Conservation (phyloP, 2,797 vertebrate genomes). For the Naso thynnoides region DNA sequence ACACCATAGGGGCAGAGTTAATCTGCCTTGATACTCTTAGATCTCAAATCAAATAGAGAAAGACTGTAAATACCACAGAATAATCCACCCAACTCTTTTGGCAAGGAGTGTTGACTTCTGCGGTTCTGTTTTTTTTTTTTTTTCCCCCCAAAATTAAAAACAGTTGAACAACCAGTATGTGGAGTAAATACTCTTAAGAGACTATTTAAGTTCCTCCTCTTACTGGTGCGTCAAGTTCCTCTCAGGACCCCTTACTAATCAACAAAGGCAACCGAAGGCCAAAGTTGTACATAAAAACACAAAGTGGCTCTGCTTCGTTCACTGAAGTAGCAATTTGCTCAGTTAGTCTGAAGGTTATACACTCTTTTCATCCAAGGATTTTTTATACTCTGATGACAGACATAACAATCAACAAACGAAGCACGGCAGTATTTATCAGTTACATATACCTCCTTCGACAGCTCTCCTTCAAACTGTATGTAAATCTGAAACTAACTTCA, state of each 20-base stretch:
- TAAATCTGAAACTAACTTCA: neutral
- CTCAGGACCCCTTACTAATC: neutral
- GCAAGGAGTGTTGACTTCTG: slow-evolving; percentile 29
- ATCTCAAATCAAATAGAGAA: slow-evolving; percentile 78
- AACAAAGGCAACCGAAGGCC: neutral
- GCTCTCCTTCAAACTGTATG: neutral
- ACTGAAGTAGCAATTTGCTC: neutral
- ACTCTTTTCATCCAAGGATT: neutral
- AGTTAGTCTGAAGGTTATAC: neutral
- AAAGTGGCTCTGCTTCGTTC: neutral
- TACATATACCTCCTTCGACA: neutral
- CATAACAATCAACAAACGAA: neutral
- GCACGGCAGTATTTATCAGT: neutral
- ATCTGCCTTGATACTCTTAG: slow-evolving; percentile 75
- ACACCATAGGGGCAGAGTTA: slow-evolving; percentile 71
- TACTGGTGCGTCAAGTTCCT: neutral
- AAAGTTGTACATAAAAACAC: neutral
- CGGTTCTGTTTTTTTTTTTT: too few relatives aligned
- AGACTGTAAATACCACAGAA: slow-evolving; percentile 71
- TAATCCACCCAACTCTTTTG: slow-evolving; percentile 64
- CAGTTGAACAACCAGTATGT: neutral
- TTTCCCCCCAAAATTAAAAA: neutral
- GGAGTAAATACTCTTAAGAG: neutral
- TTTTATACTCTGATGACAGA: neutral
- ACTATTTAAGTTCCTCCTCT: too few relatives aligned